phyloP scores from a whole-genome alignment of 2,113 vertebrate genomes.

The Dolichallabes microphthalmus region DNA sequence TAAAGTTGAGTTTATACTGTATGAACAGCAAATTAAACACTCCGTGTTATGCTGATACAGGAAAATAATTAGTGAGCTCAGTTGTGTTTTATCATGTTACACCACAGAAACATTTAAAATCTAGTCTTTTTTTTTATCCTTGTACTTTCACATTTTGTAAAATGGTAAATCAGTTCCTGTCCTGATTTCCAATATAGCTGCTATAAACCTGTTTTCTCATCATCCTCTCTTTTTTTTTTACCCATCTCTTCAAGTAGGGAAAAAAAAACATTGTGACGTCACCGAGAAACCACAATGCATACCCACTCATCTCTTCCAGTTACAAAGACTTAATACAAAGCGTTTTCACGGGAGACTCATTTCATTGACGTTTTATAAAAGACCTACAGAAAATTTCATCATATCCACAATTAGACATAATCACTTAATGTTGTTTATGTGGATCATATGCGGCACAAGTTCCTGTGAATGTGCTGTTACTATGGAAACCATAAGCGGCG shows the following conservation, averaged over 20 bases:
- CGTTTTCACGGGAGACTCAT: neutral
- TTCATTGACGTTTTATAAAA: neutral
- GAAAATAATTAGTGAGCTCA: too few relatives aligned
- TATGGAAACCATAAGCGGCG: neutral
- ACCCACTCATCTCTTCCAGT: neutral
- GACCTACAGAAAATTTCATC: neutral
- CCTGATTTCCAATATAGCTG: too few relatives aligned
- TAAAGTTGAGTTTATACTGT: too few relatives aligned
- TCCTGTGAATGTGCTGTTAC: neutral
- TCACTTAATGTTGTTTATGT: neutral
- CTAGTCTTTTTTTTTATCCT: too few relatives aligned
- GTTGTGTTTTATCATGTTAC: too few relatives aligned
- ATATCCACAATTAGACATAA: neutral
- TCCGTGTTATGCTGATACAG: too few relatives aligned
- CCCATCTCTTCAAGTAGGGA: neutral
- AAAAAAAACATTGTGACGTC: neutral
- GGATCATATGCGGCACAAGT: neutral
- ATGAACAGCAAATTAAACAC: too few relatives aligned
- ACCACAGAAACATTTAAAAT: too few relatives aligned
- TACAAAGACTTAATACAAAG: neutral
- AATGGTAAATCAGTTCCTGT: too few relatives aligned
- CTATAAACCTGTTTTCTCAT: too few relatives aligned
- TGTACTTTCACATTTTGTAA: too few relatives aligned
- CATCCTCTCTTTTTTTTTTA: too few relatives aligned
- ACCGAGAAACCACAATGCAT: neutral